These are phyloP conservation scores for Pyrgilauda ruficollis DNA, from an alignment of 2,113 vertebrate genomes.

Conservation along the genomic window DNA sequence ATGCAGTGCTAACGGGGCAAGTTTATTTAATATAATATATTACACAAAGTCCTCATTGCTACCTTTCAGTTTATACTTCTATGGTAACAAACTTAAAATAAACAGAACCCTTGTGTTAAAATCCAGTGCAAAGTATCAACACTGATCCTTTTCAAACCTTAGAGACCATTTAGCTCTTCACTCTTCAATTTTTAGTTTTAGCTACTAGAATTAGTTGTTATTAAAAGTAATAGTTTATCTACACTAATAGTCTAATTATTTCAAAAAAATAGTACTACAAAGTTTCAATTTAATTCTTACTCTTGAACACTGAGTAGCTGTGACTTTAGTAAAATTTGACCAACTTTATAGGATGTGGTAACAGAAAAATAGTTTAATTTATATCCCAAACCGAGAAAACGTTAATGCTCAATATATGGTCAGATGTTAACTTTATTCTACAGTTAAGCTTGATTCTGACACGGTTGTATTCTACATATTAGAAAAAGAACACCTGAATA, in stretches of 20 bases:
- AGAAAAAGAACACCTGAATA: not conserved
- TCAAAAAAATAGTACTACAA: not conserved
- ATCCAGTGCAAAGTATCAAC: slow-evolving; percentile 50
- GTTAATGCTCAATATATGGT: not conserved
- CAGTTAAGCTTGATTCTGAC: not conserved
- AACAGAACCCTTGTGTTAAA: slow-evolving; percentile 67
- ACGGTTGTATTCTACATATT: not conserved
- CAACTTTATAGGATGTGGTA: not conserved
- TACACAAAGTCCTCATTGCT: slow-evolving; percentile 69
- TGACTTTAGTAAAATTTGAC: not conserved
- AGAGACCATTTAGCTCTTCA: not conserved
- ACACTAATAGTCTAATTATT: not conserved
- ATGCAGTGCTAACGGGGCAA: slow-evolving; percentile 41
- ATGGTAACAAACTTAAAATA: slow-evolving; percentile 75
- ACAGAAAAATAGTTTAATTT: not conserved
- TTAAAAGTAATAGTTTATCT: not conserved
- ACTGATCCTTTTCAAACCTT: not conserved
- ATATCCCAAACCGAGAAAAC: not conserved
- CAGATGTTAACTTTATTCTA: not conserved
- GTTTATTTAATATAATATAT: slow-evolving; percentile 77
- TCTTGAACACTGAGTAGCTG: not conserved
- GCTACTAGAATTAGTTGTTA: not conserved
- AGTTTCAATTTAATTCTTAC: not conserved
- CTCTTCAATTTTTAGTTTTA: not conserved
- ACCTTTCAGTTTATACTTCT: slow-evolving; percentile 78